These are phyloP conservation scores for Fregata magnificens DNA, from an alignment of 2,113 vertebrate genomes.

Conservation along the genomic window DNA sequence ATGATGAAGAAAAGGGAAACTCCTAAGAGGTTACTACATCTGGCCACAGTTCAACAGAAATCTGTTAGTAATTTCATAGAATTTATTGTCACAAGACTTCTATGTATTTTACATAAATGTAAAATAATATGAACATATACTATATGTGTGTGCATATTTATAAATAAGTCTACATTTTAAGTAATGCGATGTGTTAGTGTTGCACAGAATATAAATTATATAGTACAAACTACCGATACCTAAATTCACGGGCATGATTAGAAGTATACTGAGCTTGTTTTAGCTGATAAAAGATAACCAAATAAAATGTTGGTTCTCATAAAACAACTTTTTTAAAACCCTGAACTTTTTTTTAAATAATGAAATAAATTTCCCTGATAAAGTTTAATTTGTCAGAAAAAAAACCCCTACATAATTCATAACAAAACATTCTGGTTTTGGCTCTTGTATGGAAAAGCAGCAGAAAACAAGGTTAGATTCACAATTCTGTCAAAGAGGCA, in stretches of 20 bases:
- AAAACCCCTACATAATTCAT: not conserved
- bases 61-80: not conserved
- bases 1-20: not conserved
- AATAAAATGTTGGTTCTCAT: not conserved
- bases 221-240: not conserved
- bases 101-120: not conserved
- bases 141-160: not conserved
- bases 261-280: not conserved
- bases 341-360: not conserved
- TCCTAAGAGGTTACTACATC: not conserved
- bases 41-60: not conserved
- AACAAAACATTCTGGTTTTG: not conserved
- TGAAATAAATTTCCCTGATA: not conserved
- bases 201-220: not conserved
- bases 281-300: not conserved
- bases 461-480: conserved; percentile 2
- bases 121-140: not conserved
- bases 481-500: not conserved
- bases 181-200: not conserved
- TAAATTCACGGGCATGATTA: not conserved
- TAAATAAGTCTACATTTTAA: conserved; percentile 35
- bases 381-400: not conserved
- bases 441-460: not conserved
- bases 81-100: not conserved
- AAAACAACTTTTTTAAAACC: not conserved